Percentiles rank a stretch among this genome's conserved stretches.
phyloP scores from a whole-genome alignment of 2,113 vertebrate species.

The Desmodus rotundus region DNA sequence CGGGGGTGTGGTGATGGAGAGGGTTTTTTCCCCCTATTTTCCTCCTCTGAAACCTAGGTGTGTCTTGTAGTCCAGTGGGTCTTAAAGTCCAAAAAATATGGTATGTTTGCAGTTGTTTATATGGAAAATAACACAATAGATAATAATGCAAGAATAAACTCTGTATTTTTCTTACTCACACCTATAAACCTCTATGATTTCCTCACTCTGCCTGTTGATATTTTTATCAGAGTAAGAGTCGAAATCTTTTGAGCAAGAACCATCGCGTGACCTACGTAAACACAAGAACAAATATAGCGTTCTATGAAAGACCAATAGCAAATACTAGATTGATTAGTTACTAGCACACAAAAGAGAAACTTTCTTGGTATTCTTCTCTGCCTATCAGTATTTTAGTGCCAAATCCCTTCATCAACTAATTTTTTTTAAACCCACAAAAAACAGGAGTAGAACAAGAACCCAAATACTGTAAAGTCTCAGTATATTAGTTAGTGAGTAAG shows the following conservation, averaged over 20 bases:
- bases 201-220: background rate
- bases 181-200: background rate
- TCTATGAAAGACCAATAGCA: background rate
- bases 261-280: conserved; percentile 1
- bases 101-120: background rate
- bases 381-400: background rate
- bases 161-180: background rate
- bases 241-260: background rate
- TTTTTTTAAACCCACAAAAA: background rate
- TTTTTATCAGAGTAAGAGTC: conserved; percentile 28
- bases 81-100: too few relatives aligned
- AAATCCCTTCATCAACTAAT: background rate
- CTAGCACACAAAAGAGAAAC: background rate
- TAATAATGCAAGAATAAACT: background rate
- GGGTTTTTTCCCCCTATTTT: too few relatives aligned
- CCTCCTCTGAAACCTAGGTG: too few relatives aligned
- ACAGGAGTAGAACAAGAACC: background rate
- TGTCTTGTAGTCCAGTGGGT: too few relatives aligned
- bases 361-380: background rate
- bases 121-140: background rate
- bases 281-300: background rate
- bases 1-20: too few relatives aligned
- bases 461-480: background rate
- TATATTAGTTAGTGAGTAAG: background rate
- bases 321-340: accelerated